Evolutionary conservation across 2,113 vertebrate genomes (phyloP), one percentile per base, ranked within the genome.

Genomic region (Ginglymostoma cirratum): DNA sequence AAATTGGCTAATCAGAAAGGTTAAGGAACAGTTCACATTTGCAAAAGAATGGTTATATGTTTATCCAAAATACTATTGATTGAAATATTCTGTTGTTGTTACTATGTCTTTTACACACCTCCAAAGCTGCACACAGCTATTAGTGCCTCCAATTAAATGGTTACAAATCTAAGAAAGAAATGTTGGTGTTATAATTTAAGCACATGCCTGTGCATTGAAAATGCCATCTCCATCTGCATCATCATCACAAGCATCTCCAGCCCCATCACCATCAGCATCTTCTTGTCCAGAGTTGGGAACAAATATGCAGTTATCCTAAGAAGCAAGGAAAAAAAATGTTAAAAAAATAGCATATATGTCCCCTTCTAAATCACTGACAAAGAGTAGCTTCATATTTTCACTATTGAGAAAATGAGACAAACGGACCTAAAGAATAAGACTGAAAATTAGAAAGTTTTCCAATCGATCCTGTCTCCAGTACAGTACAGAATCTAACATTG

Each of bases 201-300:
- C 23, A 95, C 69, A 93, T 95, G 99, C 99, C 97, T 99, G 98
- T 34, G 98, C 97, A 66, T 99, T 99, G 34, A 97, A 80, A 96
- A 99, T 98, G 86, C 98, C 98, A 6, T 99, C 99, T 83, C 98
- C 98, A 96, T 99, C 99, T 0, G 99, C 99, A 70, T 99, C 99
- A 0, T 99, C 98, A 1, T 99, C 99, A 96, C 99, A 99, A 3
- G 99, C 97, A 34, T 99, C 98, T 24, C 99, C 99, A 67, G 97
- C 96, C 61, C 98, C 98, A 42, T 99, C 98, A 95, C 97, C 96
- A 96, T 99, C 99, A 0, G 98, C 98, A 92, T 99, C 99, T 97
- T 99, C 99, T 97, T 99, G 99, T 93, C 99, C 99, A 70, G 99
- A 99, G 97, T 99, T 99, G 65, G 99, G 99, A 95, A 99, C 98